Base-by-base conservation (phyloP, 2,888 invertebrate species). In the Emesis furor region DNA sequence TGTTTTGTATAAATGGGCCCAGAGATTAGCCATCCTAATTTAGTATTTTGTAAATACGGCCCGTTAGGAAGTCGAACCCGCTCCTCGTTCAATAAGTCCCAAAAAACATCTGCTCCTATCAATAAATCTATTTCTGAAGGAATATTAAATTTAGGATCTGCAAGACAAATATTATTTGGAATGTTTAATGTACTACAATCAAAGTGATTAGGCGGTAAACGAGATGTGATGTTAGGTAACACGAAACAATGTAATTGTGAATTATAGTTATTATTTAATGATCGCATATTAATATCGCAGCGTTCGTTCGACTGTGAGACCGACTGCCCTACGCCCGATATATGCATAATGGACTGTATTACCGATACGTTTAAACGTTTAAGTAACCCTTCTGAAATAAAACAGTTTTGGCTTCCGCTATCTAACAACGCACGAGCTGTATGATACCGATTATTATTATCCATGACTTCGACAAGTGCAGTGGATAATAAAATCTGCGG, bases 261-360 rank as follows among this genome's bases (percentile, higher is more conserved):
- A 81, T 7, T 73, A 39, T 65, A 87, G 12, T 62, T 32, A 17
- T 32, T 68, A 24, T 71, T 17, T 8, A 51, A 55, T 0, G 87
- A 89, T 68, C 77, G 78, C 2, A 89, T 42, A 14, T 80, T 30
- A 30, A 89, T 76, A 5, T 89, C 68, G 80, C 88, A 90, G 32
- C 51, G 35, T 30, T 84, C 62, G n/a, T 80, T 76, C 51, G 81
- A 76, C 14, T 88, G 84, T 62, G 85, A 83, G 0, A 89, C 67
- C 7, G 79, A 78, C 4, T 84, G 77, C 3, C 86, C 85, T 17
- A 89, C 84, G 14, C 88, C 89, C 14, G 73, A 65, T 8, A 90
- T 82, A 24, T 76, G 55, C 5, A 85, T 55, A 76, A 86, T 89
- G 87, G 88, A 89, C 88, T 89, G 88, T 89, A 88, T 79, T 55